Evolutionary conservation across 2,888 invertebrate genomes (phyloP).

Genomic region (Drosophila melanosoma): DNA sequence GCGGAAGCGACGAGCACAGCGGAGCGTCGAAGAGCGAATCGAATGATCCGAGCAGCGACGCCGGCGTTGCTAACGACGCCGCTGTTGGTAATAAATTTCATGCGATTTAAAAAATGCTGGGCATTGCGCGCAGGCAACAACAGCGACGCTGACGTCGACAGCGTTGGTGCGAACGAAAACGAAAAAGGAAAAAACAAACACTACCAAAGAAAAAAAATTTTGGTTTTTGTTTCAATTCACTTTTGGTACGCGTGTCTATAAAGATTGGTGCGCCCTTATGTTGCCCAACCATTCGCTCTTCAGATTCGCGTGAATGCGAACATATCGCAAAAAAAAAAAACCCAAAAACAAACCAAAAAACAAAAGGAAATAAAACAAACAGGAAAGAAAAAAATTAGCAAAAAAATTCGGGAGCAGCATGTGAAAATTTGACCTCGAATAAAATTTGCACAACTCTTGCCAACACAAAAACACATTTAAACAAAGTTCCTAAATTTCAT

Average conservation of each 20-base stretch:
- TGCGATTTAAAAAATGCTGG: constrained; percentile 71
- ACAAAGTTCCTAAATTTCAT: constrained; percentile 28
- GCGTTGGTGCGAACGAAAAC: constrained; percentile 50
- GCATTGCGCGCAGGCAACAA: constrained; percentile 65
- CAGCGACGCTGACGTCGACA: constrained; percentile 60
- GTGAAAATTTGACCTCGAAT: constrained; percentile 38
- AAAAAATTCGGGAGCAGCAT: constrained; percentile 32
- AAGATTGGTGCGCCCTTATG: constrained; percentile 70
- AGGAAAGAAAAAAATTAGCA: background rate
- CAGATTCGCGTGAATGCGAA: constrained; percentile 44
- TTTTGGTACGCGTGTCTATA: constrained; percentile 58
- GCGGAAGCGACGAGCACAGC: constrained; percentile 53
- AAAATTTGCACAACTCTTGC: constrained; percentile 66
- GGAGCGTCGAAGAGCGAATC: constrained; percentile 47
- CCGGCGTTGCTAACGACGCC: constrained; percentile 8
- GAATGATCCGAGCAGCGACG: constrained; percentile 25
- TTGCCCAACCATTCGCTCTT: constrained; percentile 70
- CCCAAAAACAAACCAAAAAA: constrained; percentile 12
- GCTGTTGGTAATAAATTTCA: constrained; percentile 63
- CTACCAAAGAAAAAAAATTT: constrained; percentile 1
- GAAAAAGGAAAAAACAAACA: constrained; percentile 11
- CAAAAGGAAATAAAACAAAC: background rate
- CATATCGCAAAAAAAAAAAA: constrained; percentile 34
- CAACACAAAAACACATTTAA: constrained; percentile 25
- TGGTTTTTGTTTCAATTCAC: constrained; percentile 7